Conservation (phyloP, 2,797 vertebrate species). For the Muscicapa striata region DNA sequence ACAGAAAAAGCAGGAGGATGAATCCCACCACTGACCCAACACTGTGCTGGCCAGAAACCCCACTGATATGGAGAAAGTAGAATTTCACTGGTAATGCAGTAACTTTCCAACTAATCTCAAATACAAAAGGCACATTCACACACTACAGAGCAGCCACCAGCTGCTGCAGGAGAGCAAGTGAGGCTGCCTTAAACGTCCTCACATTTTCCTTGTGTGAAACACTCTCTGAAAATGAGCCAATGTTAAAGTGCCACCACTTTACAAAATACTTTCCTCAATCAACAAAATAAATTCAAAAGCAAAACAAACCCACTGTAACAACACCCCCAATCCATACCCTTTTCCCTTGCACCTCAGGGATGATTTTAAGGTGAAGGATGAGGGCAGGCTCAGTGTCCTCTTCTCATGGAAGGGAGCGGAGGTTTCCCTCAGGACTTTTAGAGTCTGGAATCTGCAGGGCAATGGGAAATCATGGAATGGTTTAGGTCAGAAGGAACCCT, state of each 20-base stretch:
- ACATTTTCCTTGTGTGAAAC: fast-evolving
- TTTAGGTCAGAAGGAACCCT: not conserved
- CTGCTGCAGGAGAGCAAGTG: not conserved
- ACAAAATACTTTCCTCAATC: not conserved
- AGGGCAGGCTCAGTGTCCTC: not conserved
- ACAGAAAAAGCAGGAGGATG: fast-evolving
- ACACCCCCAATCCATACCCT: fast-evolving
- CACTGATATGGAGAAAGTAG: not conserved
- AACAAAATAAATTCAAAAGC: not conserved
- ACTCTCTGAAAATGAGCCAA: not conserved
- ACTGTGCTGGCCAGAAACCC: not conserved
- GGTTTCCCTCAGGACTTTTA: not conserved
- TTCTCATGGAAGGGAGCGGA: not conserved
- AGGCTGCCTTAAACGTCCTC: not conserved
- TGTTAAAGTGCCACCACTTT: not conserved
- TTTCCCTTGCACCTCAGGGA: not conserved
- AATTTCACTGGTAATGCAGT: too few relatives aligned
- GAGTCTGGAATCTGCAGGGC: not conserved
- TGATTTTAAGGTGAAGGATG: not conserved
- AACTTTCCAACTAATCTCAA: not conserved
- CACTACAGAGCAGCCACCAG: not conserved
- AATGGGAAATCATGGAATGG: not conserved
- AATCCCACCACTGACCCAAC: not conserved
- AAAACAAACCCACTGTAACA: not conserved
- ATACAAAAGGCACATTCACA: not conserved